Base-by-base conservation (phyloP, 2,113 vertebrate genomes). In the Heterotilapia buettikoferi region DNA sequence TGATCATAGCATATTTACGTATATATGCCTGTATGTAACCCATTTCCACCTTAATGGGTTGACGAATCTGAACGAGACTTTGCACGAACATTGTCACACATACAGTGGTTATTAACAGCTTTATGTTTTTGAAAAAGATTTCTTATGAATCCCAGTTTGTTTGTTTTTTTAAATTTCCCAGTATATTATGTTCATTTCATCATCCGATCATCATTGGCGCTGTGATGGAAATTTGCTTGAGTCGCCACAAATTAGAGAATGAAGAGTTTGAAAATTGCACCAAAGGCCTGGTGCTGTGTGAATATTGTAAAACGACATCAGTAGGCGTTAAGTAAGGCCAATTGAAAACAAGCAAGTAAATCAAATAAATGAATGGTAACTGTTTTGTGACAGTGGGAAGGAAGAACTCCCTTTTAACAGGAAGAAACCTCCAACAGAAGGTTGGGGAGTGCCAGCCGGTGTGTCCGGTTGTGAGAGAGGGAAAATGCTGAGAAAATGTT, bases 161-260 rank as follows among this genome's bases (percentile, higher is more conserved):
- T 9, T 5, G 5, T 1, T 2, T 61, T 9, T 18, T 2, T 1
- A 0, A 16, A 63, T 36, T 38, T 66, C 10, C 2, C 36, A 66
- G 19, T 38, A 38, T 66, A 66, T 66, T 66, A 36, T 66, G 33
- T 66, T 7, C 19, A 38, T 38, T 38, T 66, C 19, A 21, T 66
- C 61, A 38, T 66, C 61, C 2, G 1, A 66, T 66, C 31, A n/a
- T 66, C 31, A 7, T 38, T 66, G 6, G 10, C 1, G 4, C 31
- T n/a, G 33, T n/a, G 61, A 38, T 66, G 31, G 31, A 66, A 66
- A 66, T 38, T 38, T 38, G 18, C 10, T n/a, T 38, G 61, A 66
- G 61, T 38, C 4, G 1, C 31, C 10, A 66, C 31, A 38, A 66
- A 38, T n/a, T 66, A 38, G 31, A 66, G 61, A n/a, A 33, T 2